Percentiles rank a stretch among this genome's conserved stretches.
Evolutionary conservation across 2,113 vertebrate genomes (phyloP).

Genomic region (Neogobius melanostomus): DNA sequence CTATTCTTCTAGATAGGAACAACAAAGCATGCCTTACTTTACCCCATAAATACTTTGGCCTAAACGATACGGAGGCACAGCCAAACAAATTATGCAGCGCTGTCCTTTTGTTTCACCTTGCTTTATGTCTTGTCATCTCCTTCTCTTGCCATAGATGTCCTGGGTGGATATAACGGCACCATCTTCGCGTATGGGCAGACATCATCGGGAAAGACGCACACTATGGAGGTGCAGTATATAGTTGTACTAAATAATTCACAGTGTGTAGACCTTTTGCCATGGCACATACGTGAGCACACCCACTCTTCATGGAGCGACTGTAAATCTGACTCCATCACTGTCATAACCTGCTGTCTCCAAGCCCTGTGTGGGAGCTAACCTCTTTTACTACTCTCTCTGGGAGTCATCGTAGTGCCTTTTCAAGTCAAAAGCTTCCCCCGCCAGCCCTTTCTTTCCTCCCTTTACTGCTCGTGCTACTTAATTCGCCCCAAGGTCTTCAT

Average conservation of each 20-base stretch:
- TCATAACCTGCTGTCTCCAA: constrained; percentile 25
- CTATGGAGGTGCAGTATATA: constrained; percentile 85
- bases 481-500: constrained; percentile 28
- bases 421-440: constrained; percentile 32
- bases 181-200: constrained; percentile 96
- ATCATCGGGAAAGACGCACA: constrained; percentile 93
- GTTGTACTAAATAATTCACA: constrained; percentile 52
- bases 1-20: too few species aligned
- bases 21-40: too few species aligned
- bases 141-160: constrained; percentile 78
- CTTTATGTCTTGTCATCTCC: constrained; percentile 16
- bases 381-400: constrained; percentile 43
- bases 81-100: not conserved
- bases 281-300: constrained; percentile 9
- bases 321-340: constrained; percentile 45
- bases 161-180: constrained; percentile 92
- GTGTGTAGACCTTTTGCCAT: constrained; percentile 8
- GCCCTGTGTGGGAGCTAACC: constrained; percentile 43
- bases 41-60: too few species aligned
- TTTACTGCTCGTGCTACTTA: constrained; percentile 9
- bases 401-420: constrained; percentile 35
- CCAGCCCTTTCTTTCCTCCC: constrained; percentile 8
- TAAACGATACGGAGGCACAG: too few species aligned
- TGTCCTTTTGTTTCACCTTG: not conserved
- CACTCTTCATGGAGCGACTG: constrained; percentile 2